Percentiles rank a stretch among this genome's conserved stretches.
phyloP scores from a whole-genome alignment of 1,140 invertebrate genomes.

The Cepaea nemoralis region DNA sequence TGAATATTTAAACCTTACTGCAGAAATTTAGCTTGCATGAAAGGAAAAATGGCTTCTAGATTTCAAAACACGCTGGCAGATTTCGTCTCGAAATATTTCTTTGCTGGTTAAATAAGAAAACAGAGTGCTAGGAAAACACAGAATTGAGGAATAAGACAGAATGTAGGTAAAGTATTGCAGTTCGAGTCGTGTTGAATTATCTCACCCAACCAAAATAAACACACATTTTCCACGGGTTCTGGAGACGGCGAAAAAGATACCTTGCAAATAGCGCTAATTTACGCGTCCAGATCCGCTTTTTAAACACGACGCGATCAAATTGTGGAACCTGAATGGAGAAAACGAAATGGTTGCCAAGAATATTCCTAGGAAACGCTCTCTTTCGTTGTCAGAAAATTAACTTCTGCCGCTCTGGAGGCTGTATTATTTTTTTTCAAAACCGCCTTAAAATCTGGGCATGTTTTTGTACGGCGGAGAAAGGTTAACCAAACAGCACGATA shows the following conservation, averaged over 20 bases:
- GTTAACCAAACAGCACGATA: background rate
- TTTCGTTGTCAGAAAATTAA: conserved; percentile 21
- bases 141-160: background rate
- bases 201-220: conserved; percentile 34
- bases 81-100: background rate
- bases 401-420: background rate
- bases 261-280: conserved; percentile 30
- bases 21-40: background rate
- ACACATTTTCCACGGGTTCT: conserved; percentile 5
- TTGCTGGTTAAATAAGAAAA: background rate
- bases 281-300: background rate
- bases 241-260: conserved; percentile 5
- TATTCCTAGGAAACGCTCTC: background rate
- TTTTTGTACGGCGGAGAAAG: background rate
- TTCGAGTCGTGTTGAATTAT: conserved; percentile 11
- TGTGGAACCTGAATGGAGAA: conserved; percentile 20
- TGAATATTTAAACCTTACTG: background rate
- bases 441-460: background rate
- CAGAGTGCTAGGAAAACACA: background rate
- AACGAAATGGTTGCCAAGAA: conserved; percentile 25
- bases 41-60: conserved; percentile 1
- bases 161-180: background rate
- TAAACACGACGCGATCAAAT: conserved; percentile 19
- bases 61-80: conserved; percentile 7
- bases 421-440: conserved; percentile 28